Conservation (phyloP, 2,113 vertebrate genomes). For the Brachionichthys hirsutus region DNA sequence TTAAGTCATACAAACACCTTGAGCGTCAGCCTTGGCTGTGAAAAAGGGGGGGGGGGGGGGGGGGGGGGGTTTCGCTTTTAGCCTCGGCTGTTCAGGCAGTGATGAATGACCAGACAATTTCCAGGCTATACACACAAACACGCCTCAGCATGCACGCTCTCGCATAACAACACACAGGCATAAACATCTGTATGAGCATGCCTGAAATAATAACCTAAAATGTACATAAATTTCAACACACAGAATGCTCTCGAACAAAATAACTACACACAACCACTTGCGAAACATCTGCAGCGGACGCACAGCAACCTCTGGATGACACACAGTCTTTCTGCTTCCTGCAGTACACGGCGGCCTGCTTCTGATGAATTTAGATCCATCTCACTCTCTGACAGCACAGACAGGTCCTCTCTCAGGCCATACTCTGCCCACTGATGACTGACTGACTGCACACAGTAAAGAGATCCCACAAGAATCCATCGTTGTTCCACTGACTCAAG, state of each 20-base stretch:
- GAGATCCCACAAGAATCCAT: constrained; percentile 41
- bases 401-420: constrained; percentile 26
- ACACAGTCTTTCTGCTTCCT: neutral
- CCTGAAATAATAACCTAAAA: constrained; percentile 5
- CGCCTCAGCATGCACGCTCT: constrained; percentile 23
- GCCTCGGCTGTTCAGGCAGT: constrained; percentile 64
- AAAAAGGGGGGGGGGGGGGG: constrained; percentile 50
- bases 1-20: constrained; percentile 82
- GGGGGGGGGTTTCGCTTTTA: constrained; percentile 68
- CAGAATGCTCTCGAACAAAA: neutral
- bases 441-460: constrained; percentile 51
- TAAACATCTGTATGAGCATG: constrained; percentile 7
- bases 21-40: constrained; percentile 77
- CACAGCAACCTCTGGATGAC: neutral
- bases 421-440: constrained; percentile 25
- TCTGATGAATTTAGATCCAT: constrained; percentile 48
- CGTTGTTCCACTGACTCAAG: constrained; percentile 14
- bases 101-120: constrained; percentile 73
- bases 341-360: neutral
- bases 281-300: neutral
- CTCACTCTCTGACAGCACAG: constrained; percentile 27
- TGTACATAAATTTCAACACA: constrained; percentile 16
- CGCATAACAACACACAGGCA: constrained; percentile 32
- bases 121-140: constrained; percentile 57
- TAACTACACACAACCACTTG: neutral